Conservation (phyloP, 2,113 vertebrate genomes). For the Notechis scutatus region DNA sequence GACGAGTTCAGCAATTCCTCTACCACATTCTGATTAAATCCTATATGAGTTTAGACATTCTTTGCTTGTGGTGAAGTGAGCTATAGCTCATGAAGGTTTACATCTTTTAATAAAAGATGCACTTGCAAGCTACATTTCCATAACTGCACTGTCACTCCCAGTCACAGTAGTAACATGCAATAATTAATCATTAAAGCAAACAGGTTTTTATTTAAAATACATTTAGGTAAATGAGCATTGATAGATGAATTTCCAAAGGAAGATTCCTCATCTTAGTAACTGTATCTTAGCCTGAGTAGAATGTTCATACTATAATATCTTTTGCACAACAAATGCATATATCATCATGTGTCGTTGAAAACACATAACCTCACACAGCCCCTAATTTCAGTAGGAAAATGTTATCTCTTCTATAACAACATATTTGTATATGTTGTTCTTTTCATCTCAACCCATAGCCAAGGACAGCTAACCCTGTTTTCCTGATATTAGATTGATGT, state of each 20-base stretch:
- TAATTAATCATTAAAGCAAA: not conserved
- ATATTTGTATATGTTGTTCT: not conserved
- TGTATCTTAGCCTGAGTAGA: not conserved
- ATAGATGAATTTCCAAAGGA: not conserved
- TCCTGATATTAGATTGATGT: not conserved
- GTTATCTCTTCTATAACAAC: not conserved
- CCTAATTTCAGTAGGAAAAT: not conserved
- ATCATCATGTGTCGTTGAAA: not conserved
- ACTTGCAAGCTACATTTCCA: not conserved
- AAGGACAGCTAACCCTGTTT: not conserved
- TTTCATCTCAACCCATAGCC: not conserved
- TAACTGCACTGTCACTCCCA: not conserved
- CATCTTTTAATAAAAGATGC: not conserved
- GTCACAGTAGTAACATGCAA: not conserved
- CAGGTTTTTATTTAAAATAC: not conserved
- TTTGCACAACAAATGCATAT: not conserved
- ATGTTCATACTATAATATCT: not conserved
- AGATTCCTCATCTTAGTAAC: not conserved
- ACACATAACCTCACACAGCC: not conserved
- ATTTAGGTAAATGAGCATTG: not conserved
- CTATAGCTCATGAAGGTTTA: not conserved
- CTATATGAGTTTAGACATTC: not conserved
- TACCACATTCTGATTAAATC: not conserved
- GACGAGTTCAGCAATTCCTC: not conserved
- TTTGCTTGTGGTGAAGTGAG: not conserved